A percentile compares a stretch with the other conserved stretches of the same genome.
phyloP scores from a whole-genome alignment of 2,113 vertebrate genomes.

The Gopherus evgoodei region DNA sequence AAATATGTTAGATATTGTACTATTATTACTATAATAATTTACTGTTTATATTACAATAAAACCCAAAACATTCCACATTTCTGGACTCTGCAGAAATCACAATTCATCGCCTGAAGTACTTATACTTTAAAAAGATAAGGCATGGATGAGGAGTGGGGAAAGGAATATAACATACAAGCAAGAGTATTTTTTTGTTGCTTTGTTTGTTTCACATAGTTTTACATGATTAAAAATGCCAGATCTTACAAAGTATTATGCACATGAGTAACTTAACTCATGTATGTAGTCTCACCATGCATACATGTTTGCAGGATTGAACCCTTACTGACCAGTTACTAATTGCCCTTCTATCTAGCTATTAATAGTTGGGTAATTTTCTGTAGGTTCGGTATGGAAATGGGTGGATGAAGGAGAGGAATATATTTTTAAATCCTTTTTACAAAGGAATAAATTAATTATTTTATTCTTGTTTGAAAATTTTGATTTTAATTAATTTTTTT shows the following conservation, averaged over 20 bases:
- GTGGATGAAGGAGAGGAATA: background rate
- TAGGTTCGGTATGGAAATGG: background rate
- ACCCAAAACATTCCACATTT: background rate
- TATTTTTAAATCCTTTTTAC: background rate
- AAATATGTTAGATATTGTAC: background rate
- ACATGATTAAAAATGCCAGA: background rate
- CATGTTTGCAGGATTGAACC: background rate
- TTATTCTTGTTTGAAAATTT: background rate
- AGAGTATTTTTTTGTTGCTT: background rate
- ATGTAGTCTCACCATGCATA: background rate
- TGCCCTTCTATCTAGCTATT: background rate
- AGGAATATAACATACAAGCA: background rate
- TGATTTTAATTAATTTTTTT: background rate
- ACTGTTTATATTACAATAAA: background rate
- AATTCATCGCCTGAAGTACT: background rate
- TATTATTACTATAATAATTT: background rate
- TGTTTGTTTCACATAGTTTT: background rate
- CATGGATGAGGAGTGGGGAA: background rate
- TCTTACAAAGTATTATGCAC: background rate
- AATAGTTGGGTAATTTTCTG: background rate
- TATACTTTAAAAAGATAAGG: background rate
- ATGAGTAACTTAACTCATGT: background rate
- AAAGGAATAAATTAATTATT: background rate
- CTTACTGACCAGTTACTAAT: background rate
- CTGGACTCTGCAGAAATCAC: rapidly evolving